Conservation (phyloP, 2,797 vertebrate species). For the Huso huso region DNA sequence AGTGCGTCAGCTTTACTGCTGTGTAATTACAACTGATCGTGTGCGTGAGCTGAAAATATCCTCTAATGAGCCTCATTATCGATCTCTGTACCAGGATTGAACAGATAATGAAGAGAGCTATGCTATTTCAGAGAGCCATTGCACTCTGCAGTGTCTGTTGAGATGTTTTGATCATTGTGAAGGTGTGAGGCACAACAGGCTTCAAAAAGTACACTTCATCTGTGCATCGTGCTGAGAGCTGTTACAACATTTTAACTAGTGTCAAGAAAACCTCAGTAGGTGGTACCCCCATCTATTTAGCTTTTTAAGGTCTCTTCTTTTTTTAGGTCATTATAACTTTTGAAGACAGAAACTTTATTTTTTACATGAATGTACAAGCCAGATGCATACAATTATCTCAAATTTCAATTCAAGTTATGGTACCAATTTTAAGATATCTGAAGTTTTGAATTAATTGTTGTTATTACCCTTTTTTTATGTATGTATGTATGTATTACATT, state of each 20-base stretch:
- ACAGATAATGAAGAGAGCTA: conserved; percentile 38
- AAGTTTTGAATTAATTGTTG: too few relatives aligned
- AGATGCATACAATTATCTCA: too few relatives aligned
- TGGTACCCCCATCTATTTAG: too few relatives aligned
- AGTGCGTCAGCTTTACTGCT: conserved; percentile 27
- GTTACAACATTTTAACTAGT: conserved; percentile 37
- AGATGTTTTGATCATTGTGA: conserved; percentile 48
- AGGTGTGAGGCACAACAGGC: conserved; percentile 42
- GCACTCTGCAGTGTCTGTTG: background rate
- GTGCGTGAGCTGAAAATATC: conserved; percentile 40
- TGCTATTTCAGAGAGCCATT: background rate
- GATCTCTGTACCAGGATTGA: conserved; percentile 33
- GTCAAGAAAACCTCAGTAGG: conserved; percentile 18
- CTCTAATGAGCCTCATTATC: conserved; percentile 45
- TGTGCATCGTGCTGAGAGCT: conserved; percentile 40
- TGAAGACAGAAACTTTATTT: too few relatives aligned
- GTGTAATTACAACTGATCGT: conserved; percentile 39
- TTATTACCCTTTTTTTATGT: too few relatives aligned
- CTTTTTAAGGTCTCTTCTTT: too few relatives aligned
- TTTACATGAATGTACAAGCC: too few relatives aligned
- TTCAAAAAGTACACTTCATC: conserved; percentile 47
- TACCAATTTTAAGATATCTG: too few relatives aligned
- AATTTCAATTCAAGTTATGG: too few relatives aligned
- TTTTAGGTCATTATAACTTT: too few relatives aligned
- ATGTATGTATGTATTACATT: too few relatives aligned